These are phyloP conservation scores for Apostichopus japonicus DNA, from an alignment of 35 echinoderm and acorn worm species.

Conservation along the genomic window DNA sequence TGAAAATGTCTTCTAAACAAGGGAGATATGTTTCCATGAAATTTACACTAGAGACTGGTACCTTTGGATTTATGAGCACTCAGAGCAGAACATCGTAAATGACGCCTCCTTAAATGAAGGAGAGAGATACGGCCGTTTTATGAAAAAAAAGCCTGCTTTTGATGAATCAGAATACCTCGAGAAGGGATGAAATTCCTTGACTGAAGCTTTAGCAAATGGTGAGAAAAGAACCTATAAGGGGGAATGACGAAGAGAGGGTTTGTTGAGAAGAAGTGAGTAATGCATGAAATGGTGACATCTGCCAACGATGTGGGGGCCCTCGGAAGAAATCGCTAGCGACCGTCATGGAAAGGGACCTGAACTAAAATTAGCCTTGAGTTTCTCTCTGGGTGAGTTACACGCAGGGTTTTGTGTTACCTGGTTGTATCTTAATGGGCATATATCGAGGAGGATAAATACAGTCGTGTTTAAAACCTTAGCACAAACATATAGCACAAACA, in stretches of 20 bases:
- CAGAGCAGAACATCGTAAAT: constrained; percentile 12
- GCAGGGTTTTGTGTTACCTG: too few species aligned
- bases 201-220: neutral
- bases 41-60: constrained; percentile 25
- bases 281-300: neutral
- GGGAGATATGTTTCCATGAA: constrained; percentile 23
- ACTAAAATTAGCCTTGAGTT: too few species aligned
- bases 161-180: neutral
- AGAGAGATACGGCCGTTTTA: neutral
- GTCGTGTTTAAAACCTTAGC: too few species aligned
- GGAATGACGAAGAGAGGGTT: neutral
- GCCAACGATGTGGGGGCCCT: neutral
- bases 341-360: too few species aligned
- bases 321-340: too few species aligned
- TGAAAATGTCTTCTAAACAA: constrained; percentile 17
- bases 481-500: too few species aligned
- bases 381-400: too few species aligned
- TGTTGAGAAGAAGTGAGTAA: neutral
- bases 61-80: constrained; percentile 35
- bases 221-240: neutral
- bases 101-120: neutral
- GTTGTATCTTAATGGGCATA: too few species aligned
- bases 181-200: neutral
- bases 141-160: neutral
- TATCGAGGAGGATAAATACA: too few species aligned